Evolutionary conservation across 1,140 invertebrate species (phyloP), one percentile per base, ranked within the genome.

Genomic region (Panulirus ornatus): DNA sequence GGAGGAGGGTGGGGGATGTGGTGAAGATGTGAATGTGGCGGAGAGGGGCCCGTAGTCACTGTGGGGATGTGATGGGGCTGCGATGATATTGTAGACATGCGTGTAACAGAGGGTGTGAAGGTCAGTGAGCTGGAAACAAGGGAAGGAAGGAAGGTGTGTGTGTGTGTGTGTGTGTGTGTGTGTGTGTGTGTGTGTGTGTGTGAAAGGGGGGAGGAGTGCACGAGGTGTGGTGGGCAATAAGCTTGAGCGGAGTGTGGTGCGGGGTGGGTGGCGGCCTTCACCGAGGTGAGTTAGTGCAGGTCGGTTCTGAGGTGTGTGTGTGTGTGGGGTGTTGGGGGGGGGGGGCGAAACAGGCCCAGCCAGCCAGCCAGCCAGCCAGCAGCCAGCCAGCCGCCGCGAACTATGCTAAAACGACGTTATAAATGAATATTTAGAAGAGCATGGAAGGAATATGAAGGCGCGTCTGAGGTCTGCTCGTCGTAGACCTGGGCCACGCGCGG

Each of bases 101-200:
- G 27, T 73, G 83, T 14, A 19, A 27, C 27, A 38, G 8, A 16
- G 81, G 51, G 47, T 14, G 81, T 27, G 51, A 27, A 0, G 38
- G 1, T 40, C 19, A 14, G 81, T 27, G 36, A 6, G 81, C 47
- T 38, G 81, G 51, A 1, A 27, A 40, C n/a, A 30, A 14, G 40
- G 8, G 83, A 34, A 22, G 27, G 22, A 70, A 11, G 8, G 27
- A 34, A 36, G 81, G 51, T 63, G 51, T n/a, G 73, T 0, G 73
- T 51, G 19, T 51, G 78, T 51, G 42, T 47, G 75, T 36, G 40
- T 34, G 44, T 78, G 75, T 2, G 75, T 8, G 30, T 5, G 30
- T 40, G 79, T 9, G 34, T 36, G 79, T 63, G 79, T 82, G 47
- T 78, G 44, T 63, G 79, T 58, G 75, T 22, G 51, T 58, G 42